Conservation (phyloP, 1,140 invertebrate genomes). For the Berghia stephanieae region DNA sequence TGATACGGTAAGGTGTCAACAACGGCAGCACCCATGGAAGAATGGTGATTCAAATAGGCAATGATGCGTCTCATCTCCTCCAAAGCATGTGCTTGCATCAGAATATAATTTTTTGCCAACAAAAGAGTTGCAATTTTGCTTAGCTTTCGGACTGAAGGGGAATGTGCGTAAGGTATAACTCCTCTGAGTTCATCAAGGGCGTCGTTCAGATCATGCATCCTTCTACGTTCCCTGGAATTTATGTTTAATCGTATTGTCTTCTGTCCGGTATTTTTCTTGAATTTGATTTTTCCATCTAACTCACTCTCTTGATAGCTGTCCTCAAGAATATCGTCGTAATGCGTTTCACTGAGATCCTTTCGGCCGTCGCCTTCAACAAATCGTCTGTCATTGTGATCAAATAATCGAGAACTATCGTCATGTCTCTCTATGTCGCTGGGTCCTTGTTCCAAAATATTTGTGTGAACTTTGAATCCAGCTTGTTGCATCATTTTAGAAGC, state of each 20-base stretch:
- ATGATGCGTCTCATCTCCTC: constrained; percentile 64
- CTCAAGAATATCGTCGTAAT: constrained; percentile 19
- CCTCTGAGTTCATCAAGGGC: constrained; percentile 64
- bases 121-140: constrained; percentile 98
- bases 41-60: constrained; percentile 53
- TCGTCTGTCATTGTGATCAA: no score
- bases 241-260: constrained; percentile 54
- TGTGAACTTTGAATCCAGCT: no score
- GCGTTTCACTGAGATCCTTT: no score
- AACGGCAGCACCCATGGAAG: constrained; percentile 28
- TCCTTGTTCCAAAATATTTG: no score
- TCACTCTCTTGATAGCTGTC: constrained; percentile 8
- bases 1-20: constrained; percentile 28
- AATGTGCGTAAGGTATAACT: constrained; percentile 79
- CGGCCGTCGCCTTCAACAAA: no score
- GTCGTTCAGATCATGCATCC: constrained; percentile 68
- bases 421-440: no score
- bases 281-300: constrained; percentile 1
- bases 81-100: constrained; percentile 84
- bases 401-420: no score
- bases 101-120: constrained; percentile 98
- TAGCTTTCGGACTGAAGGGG: constrained; percentile 95
- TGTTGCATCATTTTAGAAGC: no score
- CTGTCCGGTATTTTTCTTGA: constrained; percentile 24
- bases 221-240: constrained; percentile 65